phyloP scores from a whole-genome alignment of 2,888 invertebrate genomes.

The Polietes domitor region DNA sequence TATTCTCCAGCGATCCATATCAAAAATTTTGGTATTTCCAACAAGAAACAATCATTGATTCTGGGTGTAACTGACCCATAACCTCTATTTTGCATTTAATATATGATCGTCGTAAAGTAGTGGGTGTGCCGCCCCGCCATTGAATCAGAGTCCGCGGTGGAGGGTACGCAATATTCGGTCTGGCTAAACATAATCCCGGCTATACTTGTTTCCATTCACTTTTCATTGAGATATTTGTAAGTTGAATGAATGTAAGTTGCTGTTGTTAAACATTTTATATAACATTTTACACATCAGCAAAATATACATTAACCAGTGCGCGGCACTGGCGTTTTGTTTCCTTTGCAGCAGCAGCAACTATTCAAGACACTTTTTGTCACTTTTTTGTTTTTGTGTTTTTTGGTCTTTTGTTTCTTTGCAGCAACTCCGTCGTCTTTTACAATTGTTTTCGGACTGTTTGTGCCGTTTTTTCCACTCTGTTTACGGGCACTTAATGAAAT shows the following conservation, averaged over 20 bases:
- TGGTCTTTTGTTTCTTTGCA: constrained; percentile 28
- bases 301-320: constrained; percentile 36
- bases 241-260: constrained; percentile 20
- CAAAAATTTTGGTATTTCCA: too few relatives aligned
- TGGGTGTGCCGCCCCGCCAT: too few relatives aligned
- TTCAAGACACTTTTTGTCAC: constrained; percentile 64
- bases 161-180: too few relatives aligned
- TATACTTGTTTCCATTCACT: constrained; percentile 49
- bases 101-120: too few relatives aligned
- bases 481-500: constrained; percentile 77
- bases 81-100: too few relatives aligned
- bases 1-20: too few relatives aligned
- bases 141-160: too few relatives aligned
- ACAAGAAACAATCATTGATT: too few relatives aligned
- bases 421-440: constrained; percentile 53
- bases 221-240: constrained; percentile 44
- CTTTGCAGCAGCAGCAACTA: constrained; percentile 43
- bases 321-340: constrained; percentile 39
- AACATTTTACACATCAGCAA: not conserved
- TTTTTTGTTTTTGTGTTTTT: constrained; percentile 35
- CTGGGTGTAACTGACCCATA: too few relatives aligned
- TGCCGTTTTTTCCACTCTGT: constrained; percentile 55
- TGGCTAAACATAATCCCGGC: not conserved
- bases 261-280: constrained; percentile 14
- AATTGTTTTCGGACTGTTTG: constrained; percentile 63